Percentiles rank a stretch among this genome's conserved stretches.
phyloP scores from a whole-genome alignment of 2,888 invertebrate genomes.

The Bombylius major region DNA sequence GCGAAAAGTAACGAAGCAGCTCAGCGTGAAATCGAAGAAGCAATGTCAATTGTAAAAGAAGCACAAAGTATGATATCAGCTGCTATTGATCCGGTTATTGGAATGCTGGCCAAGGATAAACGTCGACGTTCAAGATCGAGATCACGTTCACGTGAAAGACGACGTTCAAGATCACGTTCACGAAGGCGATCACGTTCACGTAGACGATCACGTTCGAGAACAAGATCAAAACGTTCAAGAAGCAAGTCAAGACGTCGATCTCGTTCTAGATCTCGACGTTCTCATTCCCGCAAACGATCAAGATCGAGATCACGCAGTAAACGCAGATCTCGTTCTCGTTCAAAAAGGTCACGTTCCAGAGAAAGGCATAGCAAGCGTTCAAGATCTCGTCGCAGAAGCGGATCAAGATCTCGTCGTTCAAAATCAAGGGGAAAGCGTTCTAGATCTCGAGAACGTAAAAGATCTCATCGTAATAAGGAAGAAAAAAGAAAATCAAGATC shows the following conservation, averaged over 20 bases:
- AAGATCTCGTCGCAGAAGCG: constrained; percentile 23
- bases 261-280: constrained; percentile 38
- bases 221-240: constrained; percentile 10
- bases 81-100: constrained; percentile 83
- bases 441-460: constrained; percentile 46
- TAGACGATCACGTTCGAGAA: constrained; percentile 41
- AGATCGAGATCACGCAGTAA: constrained; percentile 36
- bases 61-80: constrained; percentile 91
- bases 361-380: constrained; percentile 23
- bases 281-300: constrained; percentile 30
- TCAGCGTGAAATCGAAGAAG: constrained; percentile 90
- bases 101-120: constrained; percentile 75
- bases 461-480: constrained; percentile 42
- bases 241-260: constrained; percentile 36
- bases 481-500: constrained; percentile 36
- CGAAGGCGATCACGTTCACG: constrained; percentile 45
- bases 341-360: constrained; percentile 32
- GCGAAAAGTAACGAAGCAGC: constrained; percentile 93
- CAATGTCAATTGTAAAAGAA: constrained; percentile 92
- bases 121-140: constrained; percentile 43
- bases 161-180: constrained; percentile 48
- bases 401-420: constrained; percentile 28
- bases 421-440: constrained; percentile 25
- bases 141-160: constrained; percentile 29
- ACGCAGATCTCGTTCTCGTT: constrained; percentile 40